Percentiles rank a stretch among this genome's conserved stretches.
Conservation (phyloP, 2,113 vertebrate genomes). For the Crotalus viridis region DNA sequence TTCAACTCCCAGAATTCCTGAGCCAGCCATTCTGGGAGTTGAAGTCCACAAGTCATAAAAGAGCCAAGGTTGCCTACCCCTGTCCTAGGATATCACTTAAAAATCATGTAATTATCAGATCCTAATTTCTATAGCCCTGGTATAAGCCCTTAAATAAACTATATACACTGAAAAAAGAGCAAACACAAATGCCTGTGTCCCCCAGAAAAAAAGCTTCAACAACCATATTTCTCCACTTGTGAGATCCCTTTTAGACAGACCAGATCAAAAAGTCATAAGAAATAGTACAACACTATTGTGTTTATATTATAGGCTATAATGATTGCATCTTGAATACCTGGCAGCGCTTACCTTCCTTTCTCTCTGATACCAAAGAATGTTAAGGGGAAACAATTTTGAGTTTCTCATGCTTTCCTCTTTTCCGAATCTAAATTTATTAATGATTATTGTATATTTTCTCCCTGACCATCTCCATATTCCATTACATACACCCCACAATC, state of each 20-base stretch:
- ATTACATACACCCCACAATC: not conserved
- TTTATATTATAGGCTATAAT: not conserved
- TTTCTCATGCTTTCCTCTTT: not conserved
- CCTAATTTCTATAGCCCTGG: not conserved
- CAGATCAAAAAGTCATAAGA: not conserved
- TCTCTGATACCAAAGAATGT: not conserved
- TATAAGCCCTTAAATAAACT: not conserved
- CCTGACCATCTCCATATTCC: not conserved
- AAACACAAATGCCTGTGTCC: not conserved
- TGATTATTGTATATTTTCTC: not conserved
- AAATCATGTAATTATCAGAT: not conserved
- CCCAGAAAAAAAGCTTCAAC: not conserved
- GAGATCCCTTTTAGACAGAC: not conserved
- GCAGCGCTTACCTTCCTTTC: not conserved
- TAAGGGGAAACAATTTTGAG: not conserved
- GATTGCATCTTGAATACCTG: not conserved
- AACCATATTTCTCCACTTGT: not conserved
- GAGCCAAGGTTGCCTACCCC: no score
- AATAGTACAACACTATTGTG: not conserved
- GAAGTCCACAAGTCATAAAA: no score
- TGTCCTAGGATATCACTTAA: not conserved
- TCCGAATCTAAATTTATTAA: not conserved
- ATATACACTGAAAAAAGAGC: not conserved
- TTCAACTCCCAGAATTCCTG: no score
- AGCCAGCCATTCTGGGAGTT: no score